Base-by-base conservation (phyloP, 2,113 vertebrate species). In the Aegithalos caudatus region DNA sequence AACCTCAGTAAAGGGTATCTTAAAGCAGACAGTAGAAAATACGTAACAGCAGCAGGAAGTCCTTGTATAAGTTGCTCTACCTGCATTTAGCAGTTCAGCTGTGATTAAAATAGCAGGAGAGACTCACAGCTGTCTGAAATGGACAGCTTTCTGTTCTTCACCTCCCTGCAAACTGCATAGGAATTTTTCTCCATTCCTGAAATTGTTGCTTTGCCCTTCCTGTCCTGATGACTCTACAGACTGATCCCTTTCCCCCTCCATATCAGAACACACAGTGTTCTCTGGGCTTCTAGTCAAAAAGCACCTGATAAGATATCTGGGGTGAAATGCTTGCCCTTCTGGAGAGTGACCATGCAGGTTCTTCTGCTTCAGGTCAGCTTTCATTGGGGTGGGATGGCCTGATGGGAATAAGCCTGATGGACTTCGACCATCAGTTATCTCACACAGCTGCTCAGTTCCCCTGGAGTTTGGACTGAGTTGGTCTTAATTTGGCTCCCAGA, bases 401-500 rank as follows among this genome's bases (percentile, higher is more conserved):
- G 40, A 58, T 86, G 57, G 35, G 48, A 95, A 61, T 62, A 77
- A 64, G 51, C 47, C 51, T 80, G 23, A 20, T 37, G 40, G 44
- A 94, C 90, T 91, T 67, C 71, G 77, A 54, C n/a, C 35, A 11
- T 86, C 3, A 4, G 21, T 88, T 97, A 88, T 95, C 91, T 88
- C 70, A 54, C 7, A 11, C 31, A 16, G n/a, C 57, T 77, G 47
- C 51, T 67, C 24, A 40, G 17, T 88, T 91, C 37, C 42, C 27
- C 64, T 91, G 86, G 74, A 96, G 69, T 96, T 95, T 94, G 76
- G 40, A 96, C 86, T 35, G 64, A 38, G 40, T 19, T 86, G 58
- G 38, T 83, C 71, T 70, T 82, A 53, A 86, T 85, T 78, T 86
- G 80, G 40, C n/a, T 93, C 54, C 25, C 4, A 5, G 31, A 62